Evolutionary conservation across 2,797 vertebrate genomes (phyloP).

Genomic region (Sternarchorhynchus goeldii): DNA sequence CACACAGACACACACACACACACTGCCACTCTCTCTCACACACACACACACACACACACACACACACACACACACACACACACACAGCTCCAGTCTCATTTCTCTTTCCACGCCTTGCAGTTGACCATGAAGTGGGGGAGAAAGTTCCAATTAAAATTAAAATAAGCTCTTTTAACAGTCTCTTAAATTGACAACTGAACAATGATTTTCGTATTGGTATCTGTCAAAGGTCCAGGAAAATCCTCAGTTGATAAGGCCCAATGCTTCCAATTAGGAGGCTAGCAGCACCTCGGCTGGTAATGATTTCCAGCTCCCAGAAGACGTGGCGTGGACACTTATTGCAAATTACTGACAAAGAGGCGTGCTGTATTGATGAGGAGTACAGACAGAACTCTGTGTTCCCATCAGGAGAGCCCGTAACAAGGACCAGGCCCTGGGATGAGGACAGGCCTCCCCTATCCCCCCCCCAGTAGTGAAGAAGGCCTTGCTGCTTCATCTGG

Average conservation of each 20-base stretch:
- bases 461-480: conserved; percentile 34
- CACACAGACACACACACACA: background rate
- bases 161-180: conserved; percentile 96
- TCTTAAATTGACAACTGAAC: conserved; percentile 99
- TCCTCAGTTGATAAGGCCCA: conserved; percentile 98
- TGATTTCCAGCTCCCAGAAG: conserved; percentile 94
- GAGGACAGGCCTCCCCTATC: conserved; percentile 46
- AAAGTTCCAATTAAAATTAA: conserved; percentile 96
- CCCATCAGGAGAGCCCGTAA: conserved; percentile 87
- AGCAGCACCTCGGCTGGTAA: conserved; percentile 91
- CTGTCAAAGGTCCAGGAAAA: conserved; percentile 99
- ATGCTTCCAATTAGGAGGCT: conserved; percentile 98
- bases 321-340: conserved; percentile 93
- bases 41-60: conserved; percentile 32
- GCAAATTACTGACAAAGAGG: conserved; percentile 99
- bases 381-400: conserved; percentile 84
- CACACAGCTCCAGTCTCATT: conserved; percentile 58
- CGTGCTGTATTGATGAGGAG: conserved; percentile 91
- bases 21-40: background rate
- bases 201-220: conserved; percentile 99
- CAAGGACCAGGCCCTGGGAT: conserved; percentile 69
- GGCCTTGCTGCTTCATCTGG: conserved; percentile 19
- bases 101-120: conserved; percentile 63
- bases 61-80: no score
- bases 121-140: conserved; percentile 75